Percentiles rank a stretch among this genome's conserved stretches.
Evolutionary conservation across 2,797 vertebrate species (phyloP).

Genomic region (Astyanax mexicanus): DNA sequence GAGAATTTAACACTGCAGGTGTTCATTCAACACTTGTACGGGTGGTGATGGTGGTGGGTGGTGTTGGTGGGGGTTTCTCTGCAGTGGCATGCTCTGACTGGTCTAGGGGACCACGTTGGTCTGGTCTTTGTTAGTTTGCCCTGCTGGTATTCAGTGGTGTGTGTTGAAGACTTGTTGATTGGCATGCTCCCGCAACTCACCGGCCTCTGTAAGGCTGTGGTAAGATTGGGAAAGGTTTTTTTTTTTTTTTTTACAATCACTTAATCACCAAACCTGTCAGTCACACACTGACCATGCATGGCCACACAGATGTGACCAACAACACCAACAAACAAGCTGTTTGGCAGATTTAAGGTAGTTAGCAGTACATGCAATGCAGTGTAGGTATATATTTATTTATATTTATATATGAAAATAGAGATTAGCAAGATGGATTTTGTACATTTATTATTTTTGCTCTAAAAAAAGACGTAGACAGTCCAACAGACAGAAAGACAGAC

Average conservation of each 20-base stretch:
- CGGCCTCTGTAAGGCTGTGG: slow-evolving; percentile 97
- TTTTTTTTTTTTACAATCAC: slow-evolving; percentile 93
- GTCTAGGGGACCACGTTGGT: neutral
- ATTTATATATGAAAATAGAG: too few species aligned
- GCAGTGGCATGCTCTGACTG: neutral
- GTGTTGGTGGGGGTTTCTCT: too few species aligned
- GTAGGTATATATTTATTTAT: too few species aligned
- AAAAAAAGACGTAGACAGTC: too few species aligned
- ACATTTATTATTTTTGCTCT: too few species aligned
- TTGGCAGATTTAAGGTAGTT: neutral
- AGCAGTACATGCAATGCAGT: too few species aligned
- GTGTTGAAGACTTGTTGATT: slow-evolving; percentile 91
- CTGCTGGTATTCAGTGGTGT: slow-evolving; percentile 74
- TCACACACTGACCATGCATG: slow-evolving; percentile 77
- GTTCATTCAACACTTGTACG: slow-evolving; percentile 21
- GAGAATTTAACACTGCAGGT: slow-evolving; percentile 13
- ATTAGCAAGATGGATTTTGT: too few species aligned
- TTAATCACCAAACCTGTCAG: slow-evolving; percentile 99
- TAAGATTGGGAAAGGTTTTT: slow-evolving; percentile 88
- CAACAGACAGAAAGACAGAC: too few species aligned
- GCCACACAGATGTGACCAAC: slow-evolving; percentile 50
- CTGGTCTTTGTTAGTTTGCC: slow-evolving; percentile 21
- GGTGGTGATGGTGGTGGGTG: too few species aligned
- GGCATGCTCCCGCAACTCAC: slow-evolving; percentile 88
- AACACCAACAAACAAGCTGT: neutral